Conservation (phyloP, 2,888 invertebrate genomes). For the Adineta ricciae region DNA sequence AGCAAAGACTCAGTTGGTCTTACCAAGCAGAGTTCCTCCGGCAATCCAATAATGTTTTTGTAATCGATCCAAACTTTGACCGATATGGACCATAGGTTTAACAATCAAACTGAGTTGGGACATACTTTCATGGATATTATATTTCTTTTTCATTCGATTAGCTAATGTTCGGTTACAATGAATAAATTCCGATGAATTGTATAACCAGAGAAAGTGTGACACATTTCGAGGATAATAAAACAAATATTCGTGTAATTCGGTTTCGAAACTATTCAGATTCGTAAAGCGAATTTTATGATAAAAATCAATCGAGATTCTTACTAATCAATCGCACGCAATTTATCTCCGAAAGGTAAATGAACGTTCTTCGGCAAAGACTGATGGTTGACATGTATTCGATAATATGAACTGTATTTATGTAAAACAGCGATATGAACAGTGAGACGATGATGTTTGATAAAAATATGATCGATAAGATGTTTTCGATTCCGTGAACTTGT, state of each 20-base stretch:
- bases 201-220: conserved; percentile 12
- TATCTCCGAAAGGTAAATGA: conserved; percentile 16
- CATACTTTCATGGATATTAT: not conserved
- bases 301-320: not conserved
- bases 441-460: conserved; percentile 20
- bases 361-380: not conserved
- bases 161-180: conserved; percentile 23
- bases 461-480: not conserved
- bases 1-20: not conserved
- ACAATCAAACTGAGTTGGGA: conserved; percentile 11
- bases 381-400: conserved; percentile 18
- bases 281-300: too few relatives aligned
- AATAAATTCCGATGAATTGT: conserved; percentile 25
- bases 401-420: conserved; percentile 21
- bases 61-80: conserved; percentile 3
- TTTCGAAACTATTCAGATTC: not conserved
- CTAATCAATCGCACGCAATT: conserved; percentile 14
- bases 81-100: conserved; percentile 22
- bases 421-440: conserved; percentile 27
- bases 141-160: conserved; percentile 6
- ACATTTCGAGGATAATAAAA: not conserved
- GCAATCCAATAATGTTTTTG: conserved; percentile 32
- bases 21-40: conserved; percentile 28
- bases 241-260: not conserved
- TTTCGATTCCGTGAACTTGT: not conserved